Evolutionary conservation across 2,113 vertebrate species (phyloP).

Genomic region (Plotosus lineatus): DNA sequence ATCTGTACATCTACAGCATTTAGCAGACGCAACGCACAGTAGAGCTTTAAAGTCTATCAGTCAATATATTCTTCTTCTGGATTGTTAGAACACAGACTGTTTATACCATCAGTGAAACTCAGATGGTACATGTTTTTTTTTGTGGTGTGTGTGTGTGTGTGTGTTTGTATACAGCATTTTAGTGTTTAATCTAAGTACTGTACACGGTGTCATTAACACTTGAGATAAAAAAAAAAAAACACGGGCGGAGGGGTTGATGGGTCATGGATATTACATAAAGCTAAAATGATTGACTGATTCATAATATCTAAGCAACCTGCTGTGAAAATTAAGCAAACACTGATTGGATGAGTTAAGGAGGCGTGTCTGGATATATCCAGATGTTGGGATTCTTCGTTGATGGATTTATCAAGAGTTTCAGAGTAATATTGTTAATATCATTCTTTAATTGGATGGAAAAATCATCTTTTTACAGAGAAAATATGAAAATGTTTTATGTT

Average conservation of each 20-base stretch:
- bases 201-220: no score
- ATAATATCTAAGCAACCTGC: neutral
- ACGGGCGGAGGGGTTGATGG: neutral
- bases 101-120: no score
- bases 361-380: neutral
- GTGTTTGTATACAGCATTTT: no score
- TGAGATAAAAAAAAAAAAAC: no score
- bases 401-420: neutral
- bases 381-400: neutral
- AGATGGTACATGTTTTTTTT: no score
- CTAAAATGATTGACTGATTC: neutral
- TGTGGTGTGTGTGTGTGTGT: no score
- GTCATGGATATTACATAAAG: neutral
- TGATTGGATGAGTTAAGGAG: neutral
- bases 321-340: neutral
- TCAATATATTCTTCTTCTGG: no score
- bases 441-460: neutral
- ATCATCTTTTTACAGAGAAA: neutral
- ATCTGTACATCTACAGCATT: no score
- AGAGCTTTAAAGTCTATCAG: no score
- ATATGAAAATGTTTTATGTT: neutral
- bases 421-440: neutral
- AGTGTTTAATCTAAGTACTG: no score
- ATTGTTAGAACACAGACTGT: no score
- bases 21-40: no score